Conservation (phyloP, 2,797 vertebrate genomes). For the Cuniculus paca region DNA sequence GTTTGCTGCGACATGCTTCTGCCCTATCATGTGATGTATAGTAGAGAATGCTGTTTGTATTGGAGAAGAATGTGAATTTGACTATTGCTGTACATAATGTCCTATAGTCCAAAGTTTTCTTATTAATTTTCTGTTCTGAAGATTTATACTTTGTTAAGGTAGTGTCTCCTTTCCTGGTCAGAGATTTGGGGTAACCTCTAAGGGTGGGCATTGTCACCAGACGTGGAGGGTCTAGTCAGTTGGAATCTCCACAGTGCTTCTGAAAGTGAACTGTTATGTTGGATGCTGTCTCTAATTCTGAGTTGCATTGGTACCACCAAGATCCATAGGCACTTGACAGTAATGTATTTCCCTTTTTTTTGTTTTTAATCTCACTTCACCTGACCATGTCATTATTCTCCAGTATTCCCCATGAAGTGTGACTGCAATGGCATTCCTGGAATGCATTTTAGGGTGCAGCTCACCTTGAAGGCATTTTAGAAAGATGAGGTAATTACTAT, state of each 20-base stretch:
- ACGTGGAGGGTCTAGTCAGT: background rate
- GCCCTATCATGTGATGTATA: background rate
- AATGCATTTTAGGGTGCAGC: background rate
- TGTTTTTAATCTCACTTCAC: background rate
- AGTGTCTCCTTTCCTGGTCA: background rate
- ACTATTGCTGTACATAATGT: background rate
- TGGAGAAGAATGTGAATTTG: background rate
- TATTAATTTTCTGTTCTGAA: background rate
- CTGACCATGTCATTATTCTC: background rate
- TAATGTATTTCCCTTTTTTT: background rate
- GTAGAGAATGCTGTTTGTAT: background rate
- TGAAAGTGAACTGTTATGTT: background rate
- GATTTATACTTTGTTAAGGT: background rate
- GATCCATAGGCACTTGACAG: background rate
- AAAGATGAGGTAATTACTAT: background rate
- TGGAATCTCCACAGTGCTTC: background rate
- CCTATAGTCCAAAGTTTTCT: background rate
- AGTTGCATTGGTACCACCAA: too few relatives aligned
- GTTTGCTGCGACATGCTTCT: background rate
- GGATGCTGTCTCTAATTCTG: background rate
- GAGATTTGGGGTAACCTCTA: background rate
- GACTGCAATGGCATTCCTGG: background rate
- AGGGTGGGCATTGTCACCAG: background rate
- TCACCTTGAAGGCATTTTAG: background rate
- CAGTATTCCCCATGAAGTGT: background rate